Evolutionary conservation across 2,888 invertebrate species (phyloP), one percentile per base, ranked within the genome.

Genomic region (Drosophila tanythrix): DNA sequence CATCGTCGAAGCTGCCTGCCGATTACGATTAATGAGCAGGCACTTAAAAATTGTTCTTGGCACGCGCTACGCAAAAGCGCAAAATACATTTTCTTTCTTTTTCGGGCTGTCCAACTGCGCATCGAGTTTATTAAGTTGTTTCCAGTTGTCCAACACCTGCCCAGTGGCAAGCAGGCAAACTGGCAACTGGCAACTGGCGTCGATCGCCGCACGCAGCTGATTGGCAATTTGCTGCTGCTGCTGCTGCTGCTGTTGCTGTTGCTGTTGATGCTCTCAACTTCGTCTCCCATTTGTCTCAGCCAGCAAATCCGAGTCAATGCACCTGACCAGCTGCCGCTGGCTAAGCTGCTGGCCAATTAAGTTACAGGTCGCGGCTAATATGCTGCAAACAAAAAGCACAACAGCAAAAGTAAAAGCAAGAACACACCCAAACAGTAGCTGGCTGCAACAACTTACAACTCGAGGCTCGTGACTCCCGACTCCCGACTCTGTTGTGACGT

Each of bases 11-110:
- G 62, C 53, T 64, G 64, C 55, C 80, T 79, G 82, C 79, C 91
- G 92, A 92, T 92, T 92, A 86, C 91, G 90, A 92, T 92, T 92
- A 92, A 92, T 92, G 92, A 91, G 88, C 79, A 76, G 87, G 76
- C 90, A 89, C 89, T 92, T 91, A 91, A 86, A 85, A 76, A 60
- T 68, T 69, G 63, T 72, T 64, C 76, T 68, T 81, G 88, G 87
- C 87, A 88, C 83, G 89, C 89, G 89, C 77, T 80, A 88, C 86
- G 86, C 83, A 81, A 57, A 68, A 66, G 43, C 60, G 53, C 35
- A 55, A 58, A 48, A 35, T 73, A 50, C 65, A 81, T 74, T 75
- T 18, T 36, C 11, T 53, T 31, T 8, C 18, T 33, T 36, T 56
- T 66, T 61, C 18, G 56, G 69, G 29, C 35, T 69, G 38, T 55